Conservation (phyloP, 2,888 invertebrate genomes). For the Xiphydria camelus region DNA sequence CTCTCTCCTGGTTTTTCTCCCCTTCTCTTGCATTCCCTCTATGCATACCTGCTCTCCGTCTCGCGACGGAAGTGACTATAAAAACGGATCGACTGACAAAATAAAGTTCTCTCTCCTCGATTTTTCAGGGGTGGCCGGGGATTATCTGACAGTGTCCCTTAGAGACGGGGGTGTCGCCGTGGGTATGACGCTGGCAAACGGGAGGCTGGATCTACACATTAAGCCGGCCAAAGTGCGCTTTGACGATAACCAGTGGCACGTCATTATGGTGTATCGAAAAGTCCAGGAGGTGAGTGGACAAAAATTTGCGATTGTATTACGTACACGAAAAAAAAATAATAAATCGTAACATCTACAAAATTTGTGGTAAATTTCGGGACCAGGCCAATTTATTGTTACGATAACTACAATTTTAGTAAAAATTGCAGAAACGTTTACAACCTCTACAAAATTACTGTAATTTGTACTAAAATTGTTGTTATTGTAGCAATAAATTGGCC, state of each 20-base stretch:
- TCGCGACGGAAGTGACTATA: background rate
- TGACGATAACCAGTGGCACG: slow-evolving; percentile 97
- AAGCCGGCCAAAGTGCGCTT: slow-evolving; percentile 87
- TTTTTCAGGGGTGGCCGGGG: slow-evolving; percentile 78
- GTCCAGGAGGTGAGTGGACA: slow-evolving; percentile 79
- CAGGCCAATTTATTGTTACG: too few species aligned
- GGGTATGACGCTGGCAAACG: slow-evolving; percentile 88
- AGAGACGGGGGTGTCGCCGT: slow-evolving; percentile 87
- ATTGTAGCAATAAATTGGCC: too few species aligned
- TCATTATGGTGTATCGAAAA: slow-evolving; percentile 83
- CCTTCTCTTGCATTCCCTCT: slow-evolving; percentile 1
- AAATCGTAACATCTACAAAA: too few species aligned
- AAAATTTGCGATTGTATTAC: too few species aligned
- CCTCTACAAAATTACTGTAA: too few species aligned
- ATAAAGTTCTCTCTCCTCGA: too few species aligned
- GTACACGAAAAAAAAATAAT: background rate
- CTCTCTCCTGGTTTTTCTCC: background rate
- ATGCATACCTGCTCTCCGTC: background rate
- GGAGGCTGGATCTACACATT: slow-evolving; percentile 86
- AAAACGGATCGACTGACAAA: background rate
- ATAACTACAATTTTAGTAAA: too few species aligned
- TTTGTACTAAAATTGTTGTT: too few species aligned
- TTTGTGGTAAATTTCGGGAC: too few species aligned
- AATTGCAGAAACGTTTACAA: too few species aligned
- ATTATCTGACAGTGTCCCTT: slow-evolving; percentile 86